These are phyloP conservation scores for Anthrax anthrax DNA, from an alignment of 2,888 invertebrate genomes.

Conservation along the genomic window DNA sequence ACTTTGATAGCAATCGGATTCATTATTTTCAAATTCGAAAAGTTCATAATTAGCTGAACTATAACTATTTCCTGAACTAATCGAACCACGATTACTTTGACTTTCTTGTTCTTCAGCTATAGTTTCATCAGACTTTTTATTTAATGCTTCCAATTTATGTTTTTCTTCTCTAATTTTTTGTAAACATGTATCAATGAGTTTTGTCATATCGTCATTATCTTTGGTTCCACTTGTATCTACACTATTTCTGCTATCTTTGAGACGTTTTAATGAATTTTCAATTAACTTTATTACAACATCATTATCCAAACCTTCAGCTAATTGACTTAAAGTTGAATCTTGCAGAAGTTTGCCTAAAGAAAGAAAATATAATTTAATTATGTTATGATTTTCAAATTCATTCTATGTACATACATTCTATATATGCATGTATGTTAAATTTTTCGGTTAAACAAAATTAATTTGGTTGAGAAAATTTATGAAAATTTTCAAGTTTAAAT, in stretches of 20 bases:
- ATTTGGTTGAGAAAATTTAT: too few relatives aligned
- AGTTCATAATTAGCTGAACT: conserved; percentile 61
- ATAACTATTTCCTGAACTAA: conserved; percentile 38
- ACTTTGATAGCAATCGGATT: conserved; percentile 58
- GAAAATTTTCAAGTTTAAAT: too few relatives aligned
- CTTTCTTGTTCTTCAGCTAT: conserved; percentile 34
- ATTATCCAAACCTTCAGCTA: conserved; percentile 46
- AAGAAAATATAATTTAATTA: too few relatives aligned
- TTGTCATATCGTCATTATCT: conserved; percentile 35
- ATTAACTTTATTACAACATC: conserved; percentile 48
- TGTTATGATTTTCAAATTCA: too few relatives aligned
- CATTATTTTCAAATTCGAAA: conserved; percentile 51
- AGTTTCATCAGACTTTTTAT: conserved; percentile 26
- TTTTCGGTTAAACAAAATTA: too few relatives aligned
- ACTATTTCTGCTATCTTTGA: conserved; percentile 32
- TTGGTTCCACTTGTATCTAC: conserved; percentile 33
- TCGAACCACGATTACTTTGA: conserved; percentile 39
- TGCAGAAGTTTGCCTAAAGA: conserved; percentile 40
- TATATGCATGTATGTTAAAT: too few relatives aligned
- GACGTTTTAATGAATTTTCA: conserved; percentile 50
- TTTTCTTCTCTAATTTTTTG: conserved; percentile 32
- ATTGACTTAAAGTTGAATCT: conserved; percentile 48
- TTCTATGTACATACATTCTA: too few relatives aligned
- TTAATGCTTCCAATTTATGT: conserved; percentile 14
- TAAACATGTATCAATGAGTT: conserved; percentile 31